These are phyloP conservation scores for Hyles vespertilio DNA, from an alignment of 1,140 invertebrate species.

Conservation along the genomic window DNA sequence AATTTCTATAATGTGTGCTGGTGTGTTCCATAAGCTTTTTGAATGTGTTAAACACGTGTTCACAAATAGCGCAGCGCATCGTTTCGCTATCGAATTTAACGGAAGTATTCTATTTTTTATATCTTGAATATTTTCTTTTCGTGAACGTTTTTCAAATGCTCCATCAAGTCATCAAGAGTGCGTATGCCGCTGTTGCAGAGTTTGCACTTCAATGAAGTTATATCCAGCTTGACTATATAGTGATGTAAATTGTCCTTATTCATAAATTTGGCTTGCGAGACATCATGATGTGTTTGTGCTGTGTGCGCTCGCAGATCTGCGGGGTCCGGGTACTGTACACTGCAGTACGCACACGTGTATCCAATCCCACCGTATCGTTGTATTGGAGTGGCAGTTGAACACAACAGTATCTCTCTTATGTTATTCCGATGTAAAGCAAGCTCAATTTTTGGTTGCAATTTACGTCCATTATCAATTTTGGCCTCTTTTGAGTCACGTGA, in stretches of 20 bases:
- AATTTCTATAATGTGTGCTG: constrained; percentile 25
- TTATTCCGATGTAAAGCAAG: constrained; percentile 3
- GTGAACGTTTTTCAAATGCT: constrained; percentile 25
- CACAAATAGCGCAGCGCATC: constrained; percentile 75
- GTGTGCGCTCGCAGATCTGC: constrained; percentile 19
- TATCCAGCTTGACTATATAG: constrained; percentile 27
- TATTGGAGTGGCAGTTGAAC: constrained; percentile 20
- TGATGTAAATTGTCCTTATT: constrained; percentile 1
- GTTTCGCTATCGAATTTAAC: constrained; percentile 22
- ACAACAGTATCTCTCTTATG: constrained; percentile 4
- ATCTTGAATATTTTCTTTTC: constrained; percentile 21
- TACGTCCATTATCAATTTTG: not conserved
- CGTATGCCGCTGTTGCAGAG: constrained; percentile 22
- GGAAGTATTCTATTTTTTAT: constrained; percentile 22
- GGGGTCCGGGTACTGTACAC: constrained; percentile 10
- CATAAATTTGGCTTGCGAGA: constrained; percentile 4
- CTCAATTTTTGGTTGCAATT: constrained; percentile 4
- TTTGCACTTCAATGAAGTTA: constrained; percentile 27
- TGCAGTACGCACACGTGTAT: constrained; percentile 21
- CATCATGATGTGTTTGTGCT: constrained; percentile 8
- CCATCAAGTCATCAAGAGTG: constrained; percentile 17
- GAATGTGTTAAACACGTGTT: constrained; percentile 72
- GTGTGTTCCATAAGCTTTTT: constrained; percentile 66
- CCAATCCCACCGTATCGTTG: constrained; percentile 11
- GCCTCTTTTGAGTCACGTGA: not conserved